These are phyloP conservation scores for Euschistus heros DNA, from an alignment of 1,140 invertebrate genomes.

Conservation along the genomic window DNA sequence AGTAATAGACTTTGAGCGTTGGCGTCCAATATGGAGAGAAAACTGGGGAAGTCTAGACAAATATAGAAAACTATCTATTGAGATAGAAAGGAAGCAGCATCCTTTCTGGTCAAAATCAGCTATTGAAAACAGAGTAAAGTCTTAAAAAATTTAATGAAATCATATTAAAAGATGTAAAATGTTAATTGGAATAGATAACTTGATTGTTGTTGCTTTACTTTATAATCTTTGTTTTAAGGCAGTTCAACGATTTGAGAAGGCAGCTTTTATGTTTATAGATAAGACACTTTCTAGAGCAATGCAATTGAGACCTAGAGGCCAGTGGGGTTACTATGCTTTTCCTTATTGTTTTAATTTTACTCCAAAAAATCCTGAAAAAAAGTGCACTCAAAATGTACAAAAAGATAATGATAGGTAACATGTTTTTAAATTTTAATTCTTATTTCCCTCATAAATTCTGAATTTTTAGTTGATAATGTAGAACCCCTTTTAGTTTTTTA, in stretches of 20 bases:
- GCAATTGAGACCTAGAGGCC: slow-evolving; percentile 49
- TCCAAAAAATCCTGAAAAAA: slow-evolving; percentile 37
- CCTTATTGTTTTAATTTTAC: slow-evolving; percentile 67
- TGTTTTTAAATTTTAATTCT: neutral
- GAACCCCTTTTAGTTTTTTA: no score
- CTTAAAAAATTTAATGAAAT: neutral
- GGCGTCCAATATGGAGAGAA: slow-evolving; percentile 63
- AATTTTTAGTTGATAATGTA: no score
- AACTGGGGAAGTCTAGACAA: slow-evolving; percentile 53
- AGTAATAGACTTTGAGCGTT: slow-evolving; percentile 74
- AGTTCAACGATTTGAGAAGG: slow-evolving; percentile 45
- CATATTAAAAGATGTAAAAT: neutral
- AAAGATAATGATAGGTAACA: slow-evolving; percentile 53
- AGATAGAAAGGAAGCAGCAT: slow-evolving; percentile 47
- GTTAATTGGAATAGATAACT: neutral
- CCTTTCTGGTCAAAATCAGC: slow-evolving; percentile 43
- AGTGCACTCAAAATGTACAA: slow-evolving; percentile 42
- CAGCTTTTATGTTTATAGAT: slow-evolving; percentile 51
- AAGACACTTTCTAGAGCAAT: slow-evolving; percentile 49
- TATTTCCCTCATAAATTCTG: no score
- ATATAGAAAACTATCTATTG: slow-evolving; percentile 50
- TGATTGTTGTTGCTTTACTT: neutral
- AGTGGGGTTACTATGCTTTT: slow-evolving; percentile 72
- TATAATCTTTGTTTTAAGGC: slow-evolving; percentile 35
- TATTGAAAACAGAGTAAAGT: slow-evolving; percentile 43